phyloP scores from a whole-genome alignment of 2,113 vertebrate species.

The Epinephelus cyanopodus region DNA sequence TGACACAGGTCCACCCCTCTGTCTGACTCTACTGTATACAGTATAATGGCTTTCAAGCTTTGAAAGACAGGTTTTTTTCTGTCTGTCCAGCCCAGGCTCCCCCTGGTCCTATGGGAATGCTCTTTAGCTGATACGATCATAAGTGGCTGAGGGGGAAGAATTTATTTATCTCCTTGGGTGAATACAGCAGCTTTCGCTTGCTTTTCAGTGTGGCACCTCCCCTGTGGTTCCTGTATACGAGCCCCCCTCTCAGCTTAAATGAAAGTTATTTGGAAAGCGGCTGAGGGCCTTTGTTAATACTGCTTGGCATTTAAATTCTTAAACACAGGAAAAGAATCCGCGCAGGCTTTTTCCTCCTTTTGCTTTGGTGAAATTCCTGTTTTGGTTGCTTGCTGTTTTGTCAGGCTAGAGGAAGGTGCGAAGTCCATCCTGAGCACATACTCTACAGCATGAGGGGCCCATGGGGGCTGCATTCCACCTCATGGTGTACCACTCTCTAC shows the following conservation, averaged over 20 bases:
- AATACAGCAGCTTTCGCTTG: conserved; percentile 50
- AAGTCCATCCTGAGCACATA: conserved; percentile 63
- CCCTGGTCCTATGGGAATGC: conserved; percentile 53
- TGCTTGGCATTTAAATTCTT: conserved; percentile 38
- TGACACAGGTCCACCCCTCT: too few species aligned
- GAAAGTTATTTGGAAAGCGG: conserved; percentile 62
- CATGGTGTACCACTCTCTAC: conserved; percentile 72
- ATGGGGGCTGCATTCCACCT: conserved; percentile 68
- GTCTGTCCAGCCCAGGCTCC: conserved; percentile 14
- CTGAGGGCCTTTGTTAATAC: conserved; percentile 63
- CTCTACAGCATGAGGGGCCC: conserved; percentile 41
- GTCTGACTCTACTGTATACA: conserved; percentile 21
- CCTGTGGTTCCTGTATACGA: conserved; percentile 47
- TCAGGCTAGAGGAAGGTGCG: conserved; percentile 46
- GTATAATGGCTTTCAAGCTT: conserved; percentile 55
- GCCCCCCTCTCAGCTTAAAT: conserved; percentile 47
- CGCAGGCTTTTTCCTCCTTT: conserved; percentile 36
- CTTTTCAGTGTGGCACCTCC: conserved; percentile 30
- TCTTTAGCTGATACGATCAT: conserved; percentile 68
- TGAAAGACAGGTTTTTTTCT: conserved; percentile 25
- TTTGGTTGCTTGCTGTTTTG: conserved; percentile 61
- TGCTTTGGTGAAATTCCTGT: conserved; percentile 58
- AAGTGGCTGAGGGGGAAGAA: conserved; percentile 21
- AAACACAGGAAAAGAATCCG: conserved; percentile 56
- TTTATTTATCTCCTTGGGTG: conserved; percentile 53